A percentile compares a stretch with the other conserved stretches of the same genome.
Conservation (phyloP, 2,113 vertebrate genomes). For the Anoplopoma fimbria region DNA sequence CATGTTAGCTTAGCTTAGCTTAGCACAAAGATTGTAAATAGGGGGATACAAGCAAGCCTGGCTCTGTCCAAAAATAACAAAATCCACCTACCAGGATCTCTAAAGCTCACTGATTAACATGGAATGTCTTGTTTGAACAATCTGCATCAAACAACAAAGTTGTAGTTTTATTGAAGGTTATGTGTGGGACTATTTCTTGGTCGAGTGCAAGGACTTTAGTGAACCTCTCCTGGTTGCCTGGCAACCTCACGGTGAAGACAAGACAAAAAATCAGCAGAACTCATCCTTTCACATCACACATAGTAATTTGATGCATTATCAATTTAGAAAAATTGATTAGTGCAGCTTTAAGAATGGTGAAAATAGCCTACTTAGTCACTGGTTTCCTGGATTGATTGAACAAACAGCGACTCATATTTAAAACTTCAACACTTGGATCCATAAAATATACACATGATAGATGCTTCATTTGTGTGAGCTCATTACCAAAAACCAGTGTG, state of each 20-base stretch:
- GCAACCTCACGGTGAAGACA: background rate
- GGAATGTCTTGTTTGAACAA: background rate
- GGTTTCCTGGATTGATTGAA: background rate
- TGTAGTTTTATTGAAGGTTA: background rate
- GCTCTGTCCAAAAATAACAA: background rate
- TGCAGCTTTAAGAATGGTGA: background rate
- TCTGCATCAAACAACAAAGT: too few species aligned
- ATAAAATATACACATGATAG: conserved; percentile 9
- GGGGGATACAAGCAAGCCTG: background rate
- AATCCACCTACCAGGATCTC: too few species aligned
- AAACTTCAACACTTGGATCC: too few species aligned
- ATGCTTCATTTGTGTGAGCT: conserved; percentile 19
- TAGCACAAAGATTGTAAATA: background rate
- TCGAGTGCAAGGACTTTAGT: background rate
- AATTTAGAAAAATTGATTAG: background rate
- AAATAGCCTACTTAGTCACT: background rate
- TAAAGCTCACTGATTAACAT: background rate
- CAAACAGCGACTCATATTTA: too few species aligned
- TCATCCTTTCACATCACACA: background rate
- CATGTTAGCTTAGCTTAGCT: background rate
- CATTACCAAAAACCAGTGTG: conserved; percentile 1
- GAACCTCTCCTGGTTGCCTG: background rate
- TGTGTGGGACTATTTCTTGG: background rate
- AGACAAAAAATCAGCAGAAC: background rate
- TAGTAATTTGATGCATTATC: background rate